These are phyloP conservation scores for Gryllus bimaculatus DNA, from an alignment of 1,140 invertebrate genomes.

Conservation along the genomic window DNA sequence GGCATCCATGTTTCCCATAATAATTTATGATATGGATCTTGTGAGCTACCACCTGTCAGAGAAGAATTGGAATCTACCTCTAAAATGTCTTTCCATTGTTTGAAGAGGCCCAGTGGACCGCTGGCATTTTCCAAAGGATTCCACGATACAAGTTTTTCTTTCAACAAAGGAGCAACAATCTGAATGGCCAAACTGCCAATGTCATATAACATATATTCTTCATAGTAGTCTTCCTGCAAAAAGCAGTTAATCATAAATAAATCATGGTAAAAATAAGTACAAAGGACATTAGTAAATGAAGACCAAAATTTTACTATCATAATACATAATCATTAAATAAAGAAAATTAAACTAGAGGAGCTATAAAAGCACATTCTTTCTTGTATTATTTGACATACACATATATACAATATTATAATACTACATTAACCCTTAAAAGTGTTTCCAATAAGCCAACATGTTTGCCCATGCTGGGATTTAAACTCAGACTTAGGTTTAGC, in stretches of 20 bases:
- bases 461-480: too few relatives aligned
- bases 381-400: too few relatives aligned
- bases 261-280: background rate
- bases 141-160: constrained; percentile 59
- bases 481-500: too few relatives aligned
- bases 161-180: constrained; percentile 55
- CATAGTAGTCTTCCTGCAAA: constrained; percentile 41
- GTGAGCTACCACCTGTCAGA: constrained; percentile 39
- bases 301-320: too few relatives aligned
- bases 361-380: too few relatives aligned
- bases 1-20: constrained; percentile 90
- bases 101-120: constrained; percentile 53
- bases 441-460: too few relatives aligned
- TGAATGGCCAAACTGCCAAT: constrained; percentile 53
- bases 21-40: constrained; percentile 68
- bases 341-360: too few relatives aligned
- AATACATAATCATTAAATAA: too few relatives aligned
- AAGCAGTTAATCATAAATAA: background rate
- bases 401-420: too few relatives aligned
- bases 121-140: constrained; percentile 56
- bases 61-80: constrained; percentile 37
- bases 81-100: constrained; percentile 61
- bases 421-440: too few relatives aligned
- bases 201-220: constrained; percentile 54
- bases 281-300: background rate